A percentile compares a stretch with the other conserved stretches of the same genome.
phyloP scores from a whole-genome alignment of 2,797 vertebrate genomes.

The Propithecus perrieri region DNA sequence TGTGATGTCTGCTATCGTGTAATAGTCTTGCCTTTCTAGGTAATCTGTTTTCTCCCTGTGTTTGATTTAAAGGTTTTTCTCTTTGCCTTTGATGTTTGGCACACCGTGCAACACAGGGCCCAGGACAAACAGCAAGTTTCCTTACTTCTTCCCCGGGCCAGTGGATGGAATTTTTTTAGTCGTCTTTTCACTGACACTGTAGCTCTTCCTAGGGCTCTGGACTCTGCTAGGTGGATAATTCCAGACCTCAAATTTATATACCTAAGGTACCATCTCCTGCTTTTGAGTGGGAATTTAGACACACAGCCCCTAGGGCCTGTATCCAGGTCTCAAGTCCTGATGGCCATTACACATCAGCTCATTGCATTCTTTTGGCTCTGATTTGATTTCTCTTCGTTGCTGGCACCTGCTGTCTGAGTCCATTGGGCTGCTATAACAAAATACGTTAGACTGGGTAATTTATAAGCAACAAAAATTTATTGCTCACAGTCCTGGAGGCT shows the following conservation, averaged over 20 bases:
- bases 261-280: neutral
- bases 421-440: neutral
- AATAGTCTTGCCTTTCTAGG: neutral
- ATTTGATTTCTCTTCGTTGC: neutral
- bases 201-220: neutral
- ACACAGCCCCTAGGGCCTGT: neutral
- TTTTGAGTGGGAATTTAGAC: neutral
- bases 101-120: neutral
- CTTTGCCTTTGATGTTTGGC: neutral
- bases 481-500: neutral
- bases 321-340: neutral
- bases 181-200: neutral
- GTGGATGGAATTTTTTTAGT: neutral
- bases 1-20: neutral
- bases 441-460: neutral
- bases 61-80: slow-evolving; percentile 9
- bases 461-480: neutral
- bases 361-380: slow-evolving; percentile 17
- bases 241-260: neutral
- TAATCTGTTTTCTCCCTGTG: neutral
- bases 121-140: neutral
- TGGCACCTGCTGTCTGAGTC: neutral
- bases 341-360: neutral
- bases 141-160: neutral
- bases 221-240: neutral